phyloP scores from a whole-genome alignment of 2,888 invertebrate genomes.

The Pelosia muscerda region DNA sequence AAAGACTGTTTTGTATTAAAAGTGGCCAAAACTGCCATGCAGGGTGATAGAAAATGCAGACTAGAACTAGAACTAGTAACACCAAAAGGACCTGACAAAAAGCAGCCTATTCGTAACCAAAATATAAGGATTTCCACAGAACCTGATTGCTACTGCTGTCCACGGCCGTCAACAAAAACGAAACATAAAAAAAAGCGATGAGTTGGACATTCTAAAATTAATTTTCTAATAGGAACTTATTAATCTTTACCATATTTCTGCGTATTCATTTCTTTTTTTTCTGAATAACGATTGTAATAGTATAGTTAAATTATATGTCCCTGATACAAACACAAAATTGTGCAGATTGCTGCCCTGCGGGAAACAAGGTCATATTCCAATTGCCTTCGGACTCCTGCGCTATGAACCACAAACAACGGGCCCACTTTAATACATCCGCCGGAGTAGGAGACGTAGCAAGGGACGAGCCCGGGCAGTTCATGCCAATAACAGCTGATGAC shows the following conservation, averaged over 20 bases:
- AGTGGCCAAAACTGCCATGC: constrained; percentile 89
- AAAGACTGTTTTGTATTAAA: constrained; percentile 85
- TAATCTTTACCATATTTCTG: background rate
- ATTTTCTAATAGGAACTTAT: background rate
- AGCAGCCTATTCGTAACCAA: constrained; percentile 78
- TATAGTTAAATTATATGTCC: constrained; percentile 15
- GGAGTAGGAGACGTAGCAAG: constrained; percentile 77
- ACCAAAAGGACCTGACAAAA: constrained; percentile 87
- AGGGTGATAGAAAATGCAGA: constrained; percentile 88
- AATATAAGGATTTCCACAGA: constrained; percentile 73
- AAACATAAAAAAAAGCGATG: constrained; percentile 59
- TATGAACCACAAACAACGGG: constrained; percentile 75
- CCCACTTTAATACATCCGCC: constrained; percentile 78
- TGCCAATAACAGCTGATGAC: constrained; percentile 62
- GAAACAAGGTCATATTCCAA: constrained; percentile 83
- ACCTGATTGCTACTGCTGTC: constrained; percentile 72
- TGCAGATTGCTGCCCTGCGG: constrained; percentile 84
- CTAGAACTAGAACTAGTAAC: constrained; percentile 89
- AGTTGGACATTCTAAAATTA: background rate
- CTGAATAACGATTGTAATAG: constrained; percentile 3
- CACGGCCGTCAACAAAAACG: constrained; percentile 59
- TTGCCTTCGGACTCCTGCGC: constrained; percentile 76
- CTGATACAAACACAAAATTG: constrained; percentile 65
- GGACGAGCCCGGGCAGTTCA: constrained; percentile 74
- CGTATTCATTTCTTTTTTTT: background rate